These are phyloP conservation scores for Rhagoletis zephyria DNA, from an alignment of 1,140 invertebrate species.

Conservation along the genomic window DNA sequence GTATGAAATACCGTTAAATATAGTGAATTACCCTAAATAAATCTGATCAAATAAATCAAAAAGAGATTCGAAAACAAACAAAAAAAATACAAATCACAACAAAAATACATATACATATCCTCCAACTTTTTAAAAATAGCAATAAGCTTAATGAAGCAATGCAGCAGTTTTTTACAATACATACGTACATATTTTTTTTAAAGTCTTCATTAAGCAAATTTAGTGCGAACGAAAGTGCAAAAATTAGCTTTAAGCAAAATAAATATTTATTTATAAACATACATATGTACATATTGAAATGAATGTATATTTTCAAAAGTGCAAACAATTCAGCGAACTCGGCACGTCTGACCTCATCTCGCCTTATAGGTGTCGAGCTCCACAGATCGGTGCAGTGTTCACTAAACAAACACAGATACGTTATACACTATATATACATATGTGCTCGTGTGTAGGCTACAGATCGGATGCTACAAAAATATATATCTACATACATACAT, in stretches of 20 bases:
- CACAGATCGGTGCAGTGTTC: neutral
- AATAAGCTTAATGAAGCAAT: neutral
- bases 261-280: neutral
- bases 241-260: neutral
- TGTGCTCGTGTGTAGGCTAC: neutral
- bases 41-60: conserved; percentile 5
- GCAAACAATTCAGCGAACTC: conserved; percentile 31
- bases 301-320: neutral
- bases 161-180: neutral
- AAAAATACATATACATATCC: neutral
- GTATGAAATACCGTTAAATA: conserved; percentile 31
- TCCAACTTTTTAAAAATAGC: conserved; percentile 27
- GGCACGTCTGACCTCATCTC: conserved; percentile 47
- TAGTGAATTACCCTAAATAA: conserved; percentile 33
- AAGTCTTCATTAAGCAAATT: neutral
- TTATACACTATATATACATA: neutral
- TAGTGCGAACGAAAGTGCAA: conserved; percentile 18
- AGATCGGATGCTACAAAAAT: neutral
- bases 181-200: neutral
- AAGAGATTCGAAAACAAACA: neutral
- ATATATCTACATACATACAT: neutral
- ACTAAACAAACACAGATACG: neutral
- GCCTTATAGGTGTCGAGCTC: conserved; percentile 29
- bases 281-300: neutral
- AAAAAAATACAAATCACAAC: neutral